phyloP scores from a whole-genome alignment of 92 coral and sea anemone genomes.

The Nematostella vectensis region DNA sequence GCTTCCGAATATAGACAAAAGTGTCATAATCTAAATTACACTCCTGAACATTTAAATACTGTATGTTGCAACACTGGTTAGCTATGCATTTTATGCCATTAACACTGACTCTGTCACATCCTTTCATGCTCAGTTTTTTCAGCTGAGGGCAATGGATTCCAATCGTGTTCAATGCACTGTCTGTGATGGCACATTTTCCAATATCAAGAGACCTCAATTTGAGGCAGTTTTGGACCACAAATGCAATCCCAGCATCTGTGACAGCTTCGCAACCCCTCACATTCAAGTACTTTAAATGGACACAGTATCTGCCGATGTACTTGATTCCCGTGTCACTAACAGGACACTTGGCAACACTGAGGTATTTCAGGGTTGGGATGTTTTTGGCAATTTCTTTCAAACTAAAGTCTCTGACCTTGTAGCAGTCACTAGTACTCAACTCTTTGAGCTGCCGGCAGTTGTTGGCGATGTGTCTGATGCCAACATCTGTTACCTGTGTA shows the following conservation, averaged over 20 bases:
- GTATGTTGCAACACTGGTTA: slow-evolving; percentile 87
- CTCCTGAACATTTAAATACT: slow-evolving; percentile 88
- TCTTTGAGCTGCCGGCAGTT: slow-evolving; percentile 75
- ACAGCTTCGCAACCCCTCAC: slow-evolving; percentile 88
- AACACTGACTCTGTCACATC: slow-evolving; percentile 69
- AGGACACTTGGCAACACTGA: slow-evolving; percentile 94
- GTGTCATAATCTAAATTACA: slow-evolving; percentile 80
- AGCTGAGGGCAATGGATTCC: slow-evolving; percentile 98
- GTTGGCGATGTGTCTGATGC: slow-evolving; percentile 82
- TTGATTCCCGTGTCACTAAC: slow-evolving; percentile 92
- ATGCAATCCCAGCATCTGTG: slow-evolving; percentile 78
- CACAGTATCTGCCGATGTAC: slow-evolving; percentile 90
- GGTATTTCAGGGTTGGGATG: slow-evolving; percentile 64
- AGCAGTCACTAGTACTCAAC: slow-evolving; percentile 93
- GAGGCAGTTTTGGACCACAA: slow-evolving; percentile 89
- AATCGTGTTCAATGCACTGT: slow-evolving; percentile 73
- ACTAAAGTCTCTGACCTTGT: slow-evolving; percentile 90
- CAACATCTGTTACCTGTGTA: slow-evolving; percentile 86
- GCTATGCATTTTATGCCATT: slow-evolving; percentile 75
- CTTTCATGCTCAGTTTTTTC: slow-evolving; percentile 82
- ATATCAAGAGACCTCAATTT: slow-evolving; percentile 90
- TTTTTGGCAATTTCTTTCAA: slow-evolving; percentile 78
- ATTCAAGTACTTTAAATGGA: slow-evolving; percentile 77
- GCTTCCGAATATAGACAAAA: slow-evolving; percentile 71
- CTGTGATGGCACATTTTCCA: slow-evolving; percentile 94